phyloP scores from a whole-genome alignment of 1,140 invertebrate species.

The Nebria ingens region DNA sequence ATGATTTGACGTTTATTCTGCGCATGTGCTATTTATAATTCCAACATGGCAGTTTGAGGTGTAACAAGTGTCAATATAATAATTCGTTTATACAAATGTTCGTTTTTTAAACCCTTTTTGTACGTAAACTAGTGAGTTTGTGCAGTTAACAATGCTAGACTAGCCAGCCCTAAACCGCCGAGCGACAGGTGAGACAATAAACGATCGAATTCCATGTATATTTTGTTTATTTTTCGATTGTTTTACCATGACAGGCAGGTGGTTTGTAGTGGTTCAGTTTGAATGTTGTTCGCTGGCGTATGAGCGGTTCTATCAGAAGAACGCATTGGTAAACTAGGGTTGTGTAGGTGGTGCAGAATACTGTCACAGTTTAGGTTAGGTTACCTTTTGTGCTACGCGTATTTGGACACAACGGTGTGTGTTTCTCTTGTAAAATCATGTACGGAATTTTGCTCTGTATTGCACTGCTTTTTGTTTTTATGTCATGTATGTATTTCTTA shows the following conservation, averaged over 20 bases:
- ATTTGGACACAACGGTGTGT: too few species aligned
- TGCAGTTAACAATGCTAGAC: background rate
- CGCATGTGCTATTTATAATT: background rate
- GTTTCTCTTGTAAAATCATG: too few species aligned
- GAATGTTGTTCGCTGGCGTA: background rate
- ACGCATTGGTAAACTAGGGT: background rate
- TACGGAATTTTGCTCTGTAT: background rate
- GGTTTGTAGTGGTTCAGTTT: background rate
- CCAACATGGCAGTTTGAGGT: conserved; percentile 8
- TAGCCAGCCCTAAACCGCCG: too few species aligned
- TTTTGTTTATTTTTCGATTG: conserved; percentile 3
- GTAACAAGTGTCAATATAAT: conserved; percentile 13
- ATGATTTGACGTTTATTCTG: background rate
- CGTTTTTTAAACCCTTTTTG: background rate
- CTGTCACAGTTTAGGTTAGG: background rate
- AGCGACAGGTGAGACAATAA: background rate
- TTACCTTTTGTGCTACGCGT: background rate
- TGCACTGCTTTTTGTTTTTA: too few species aligned
- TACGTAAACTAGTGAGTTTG: background rate
- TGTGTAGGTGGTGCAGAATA: background rate
- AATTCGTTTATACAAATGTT: background rate
- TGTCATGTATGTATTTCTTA: too few species aligned
- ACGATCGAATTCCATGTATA: background rate
- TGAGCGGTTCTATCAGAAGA: background rate
- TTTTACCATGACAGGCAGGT: conserved; percentile 3